These are phyloP conservation scores for Muntiacus reevesi DNA, from an alignment of 2,113 vertebrate species.

Conservation along the genomic window DNA sequence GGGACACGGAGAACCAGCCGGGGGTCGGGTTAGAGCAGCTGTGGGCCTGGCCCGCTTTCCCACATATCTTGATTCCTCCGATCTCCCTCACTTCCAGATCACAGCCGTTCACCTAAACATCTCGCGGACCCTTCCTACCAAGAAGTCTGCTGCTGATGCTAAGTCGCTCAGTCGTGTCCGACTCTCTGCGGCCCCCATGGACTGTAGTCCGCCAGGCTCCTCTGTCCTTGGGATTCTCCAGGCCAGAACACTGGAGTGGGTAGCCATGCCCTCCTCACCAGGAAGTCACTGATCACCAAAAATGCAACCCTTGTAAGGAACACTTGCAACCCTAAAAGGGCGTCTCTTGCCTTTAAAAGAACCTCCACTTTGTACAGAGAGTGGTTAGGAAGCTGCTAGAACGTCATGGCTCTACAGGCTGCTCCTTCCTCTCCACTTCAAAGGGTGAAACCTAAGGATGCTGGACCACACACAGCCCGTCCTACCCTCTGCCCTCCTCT, in stretches of 20 bases:
- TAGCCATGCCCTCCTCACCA: neutral
- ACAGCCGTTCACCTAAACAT: neutral
- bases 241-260: neutral
- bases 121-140: neutral
- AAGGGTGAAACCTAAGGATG: neutral
- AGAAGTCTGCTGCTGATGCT: neutral
- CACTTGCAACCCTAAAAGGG: neutral
- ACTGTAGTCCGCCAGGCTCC: neutral
- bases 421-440: neutral
- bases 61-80: neutral
- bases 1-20: accelerated
- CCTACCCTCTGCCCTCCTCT: neutral
- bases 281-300: neutral
- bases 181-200: neutral
- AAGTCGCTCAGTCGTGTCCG: neutral
- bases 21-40: neutral
- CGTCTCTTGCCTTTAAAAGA: neutral
- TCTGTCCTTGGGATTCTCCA: neutral
- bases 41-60: neutral
- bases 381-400: neutral
- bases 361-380: neutral
- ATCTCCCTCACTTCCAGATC: neutral
- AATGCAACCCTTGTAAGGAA: neutral
- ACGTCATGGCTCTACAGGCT: neutral
- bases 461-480: neutral